Evolutionary conservation across 2,797 vertebrate genomes (phyloP).

Genomic region (Margarornis squamiger): DNA sequence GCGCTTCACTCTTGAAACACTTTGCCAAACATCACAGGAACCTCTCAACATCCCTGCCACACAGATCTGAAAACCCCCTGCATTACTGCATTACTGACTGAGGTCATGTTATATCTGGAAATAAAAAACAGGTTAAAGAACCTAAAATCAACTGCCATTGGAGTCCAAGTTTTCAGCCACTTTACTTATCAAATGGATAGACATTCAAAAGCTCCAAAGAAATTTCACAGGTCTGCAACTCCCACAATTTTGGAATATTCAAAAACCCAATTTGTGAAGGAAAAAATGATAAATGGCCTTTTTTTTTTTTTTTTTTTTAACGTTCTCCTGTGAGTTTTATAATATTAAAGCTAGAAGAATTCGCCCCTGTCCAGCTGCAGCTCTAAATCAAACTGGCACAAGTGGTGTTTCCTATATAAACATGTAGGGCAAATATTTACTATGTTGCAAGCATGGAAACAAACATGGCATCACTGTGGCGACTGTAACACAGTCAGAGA

Average conservation of each 20-base stretch:
- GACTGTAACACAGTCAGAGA: not conserved
- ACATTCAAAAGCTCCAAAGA: not conserved
- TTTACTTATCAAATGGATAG: not conserved
- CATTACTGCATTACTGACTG: not conserved
- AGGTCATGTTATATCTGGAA: not conserved
- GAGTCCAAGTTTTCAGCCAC: not conserved
- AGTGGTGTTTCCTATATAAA: not conserved
- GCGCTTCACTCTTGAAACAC: not conserved
- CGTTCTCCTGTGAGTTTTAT: not conserved
- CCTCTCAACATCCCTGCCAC: not conserved
- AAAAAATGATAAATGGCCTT: not conserved
- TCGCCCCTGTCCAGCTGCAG: not conserved
- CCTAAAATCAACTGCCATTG: not conserved
- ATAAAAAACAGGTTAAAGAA: not conserved
- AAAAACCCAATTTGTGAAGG: not conserved
- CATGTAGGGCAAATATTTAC: not conserved
- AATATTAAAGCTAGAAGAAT: not conserved
- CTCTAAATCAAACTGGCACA: not conserved
- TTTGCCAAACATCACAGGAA: accelerated
- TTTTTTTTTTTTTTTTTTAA: not conserved
- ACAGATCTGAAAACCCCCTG: not conserved
- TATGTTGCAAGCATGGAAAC: not conserved
- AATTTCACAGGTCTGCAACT: not conserved
- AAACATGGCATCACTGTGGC: not conserved
- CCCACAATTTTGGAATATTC: not conserved